Base-by-base conservation (phyloP, 1,140 invertebrate genomes). In the Zaprionus camerounensis region DNA sequence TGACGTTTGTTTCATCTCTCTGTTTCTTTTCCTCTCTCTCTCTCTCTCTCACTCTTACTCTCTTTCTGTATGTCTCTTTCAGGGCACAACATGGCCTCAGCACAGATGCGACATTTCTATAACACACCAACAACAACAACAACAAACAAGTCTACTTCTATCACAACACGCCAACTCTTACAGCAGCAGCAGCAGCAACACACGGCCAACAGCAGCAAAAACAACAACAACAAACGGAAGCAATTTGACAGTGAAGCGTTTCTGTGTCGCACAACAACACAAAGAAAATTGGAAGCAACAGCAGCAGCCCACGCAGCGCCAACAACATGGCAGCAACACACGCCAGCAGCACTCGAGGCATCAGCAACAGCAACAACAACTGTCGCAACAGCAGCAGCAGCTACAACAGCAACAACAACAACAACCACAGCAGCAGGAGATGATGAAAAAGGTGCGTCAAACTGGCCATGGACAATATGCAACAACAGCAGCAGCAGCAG, bases 1-100 rank as follows among this genome's bases (percentile, higher is more conserved):
- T 59, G 71, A 66, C 63, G 63, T 77, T 46, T 70, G 79, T 76
- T 7, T 88, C 73, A 84, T 75, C 70, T 61, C 64, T 7, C 53
- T 56, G 3, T 22, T 70, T 7, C 53, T 55, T n/a, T 20, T 28
- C 71, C 76, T 65, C 38, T 69, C 56, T 55, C 69, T 63, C 22
- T 56, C 65, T 67, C 17, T 17, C 13, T 67, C 58, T 62, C 34
- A 53, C 44, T 56, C 61, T 61, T 7, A 61, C 20, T 56, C 66
- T 63, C 12, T 15, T 11, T 66, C 34, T 66, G 17, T 41, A 51
- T 61, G 65, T 64, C 41, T 36, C 69, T 71, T 90, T 49, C 28
- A 92, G 91, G 91, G 91, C 91, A 92, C 91, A 92, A 92, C 91
- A 92, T 92, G 91, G 91, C 91, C 91, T 91, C 91, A 92, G 91